Conservation (phyloP, 2,888 invertebrate species). For the Synanthedon vespiformis region DNA sequence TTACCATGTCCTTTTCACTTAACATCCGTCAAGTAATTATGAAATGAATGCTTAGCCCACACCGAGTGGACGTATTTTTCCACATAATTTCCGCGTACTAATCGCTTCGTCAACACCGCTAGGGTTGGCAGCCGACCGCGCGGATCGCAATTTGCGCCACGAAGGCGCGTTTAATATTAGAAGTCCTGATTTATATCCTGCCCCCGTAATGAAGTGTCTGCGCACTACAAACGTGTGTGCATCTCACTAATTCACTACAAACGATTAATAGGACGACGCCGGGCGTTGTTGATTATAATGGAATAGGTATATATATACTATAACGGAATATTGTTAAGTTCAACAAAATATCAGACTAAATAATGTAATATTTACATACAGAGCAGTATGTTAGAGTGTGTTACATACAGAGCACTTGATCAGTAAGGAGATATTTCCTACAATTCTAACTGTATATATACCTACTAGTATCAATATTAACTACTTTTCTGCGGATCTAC, state of each 20-base stretch:
- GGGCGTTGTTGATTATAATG: not conserved
- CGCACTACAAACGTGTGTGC: slow-evolving; percentile 62
- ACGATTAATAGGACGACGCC: slow-evolving; percentile 45
- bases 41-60: not conserved
- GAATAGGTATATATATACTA: no score
- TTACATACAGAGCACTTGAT: no score
- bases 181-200: slow-evolving; percentile 68
- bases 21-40: not conserved
- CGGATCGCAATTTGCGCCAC: slow-evolving; percentile 58
- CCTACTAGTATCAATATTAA: no score
- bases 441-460: no score
- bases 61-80: not conserved
- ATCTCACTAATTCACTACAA: slow-evolving; percentile 61
- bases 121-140: slow-evolving; percentile 32
- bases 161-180: slow-evolving; percentile 72
- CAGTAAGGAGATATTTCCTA: no score
- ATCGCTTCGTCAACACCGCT: slow-evolving; percentile 23
- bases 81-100: slow-evolving; percentile 4
- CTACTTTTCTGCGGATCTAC: no score
- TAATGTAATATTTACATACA: no score
- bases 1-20: not conserved
- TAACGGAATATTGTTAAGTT: no score
- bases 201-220: slow-evolving; percentile 68
- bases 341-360: no score
- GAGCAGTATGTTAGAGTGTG: no score